phyloP scores from a whole-genome alignment of 2,113 vertebrate species.

The Lampris megalopsis region DNA sequence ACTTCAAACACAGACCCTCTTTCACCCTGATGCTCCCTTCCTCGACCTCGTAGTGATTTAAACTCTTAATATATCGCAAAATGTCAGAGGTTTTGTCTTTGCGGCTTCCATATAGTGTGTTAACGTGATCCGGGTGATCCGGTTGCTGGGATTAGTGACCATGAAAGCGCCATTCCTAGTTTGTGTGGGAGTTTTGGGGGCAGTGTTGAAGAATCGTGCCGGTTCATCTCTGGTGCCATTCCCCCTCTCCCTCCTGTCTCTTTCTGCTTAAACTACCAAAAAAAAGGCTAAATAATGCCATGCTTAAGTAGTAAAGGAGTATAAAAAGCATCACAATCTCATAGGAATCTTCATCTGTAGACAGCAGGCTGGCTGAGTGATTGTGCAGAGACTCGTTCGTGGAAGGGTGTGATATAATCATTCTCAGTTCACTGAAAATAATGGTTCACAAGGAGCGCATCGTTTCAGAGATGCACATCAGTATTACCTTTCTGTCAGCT shows the following conservation, averaged over 20 bases:
- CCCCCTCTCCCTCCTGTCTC: too few species aligned
- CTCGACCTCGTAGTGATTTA: not conserved
- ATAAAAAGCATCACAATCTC: too few species aligned
- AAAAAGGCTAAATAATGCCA: too few species aligned
- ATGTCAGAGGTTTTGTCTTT: not conserved
- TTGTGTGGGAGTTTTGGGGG: not conserved
- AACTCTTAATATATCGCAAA: too few species aligned
- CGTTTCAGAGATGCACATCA: conserved; percentile 26
- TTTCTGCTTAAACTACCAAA: too few species aligned
- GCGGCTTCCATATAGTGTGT: not conserved
- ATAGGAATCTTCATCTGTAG: too few species aligned
- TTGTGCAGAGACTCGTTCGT: too few species aligned
- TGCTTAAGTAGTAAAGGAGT: too few species aligned
- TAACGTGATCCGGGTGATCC: not conserved
- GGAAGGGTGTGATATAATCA: not conserved
- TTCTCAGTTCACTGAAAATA: not conserved
- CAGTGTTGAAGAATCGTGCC: not conserved
- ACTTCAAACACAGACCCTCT: not conserved
- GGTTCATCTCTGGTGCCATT: too few species aligned
- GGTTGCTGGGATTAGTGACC: not conserved
- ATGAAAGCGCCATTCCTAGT: too few species aligned
- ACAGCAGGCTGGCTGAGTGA: too few species aligned
- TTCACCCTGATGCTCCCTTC: not conserved
- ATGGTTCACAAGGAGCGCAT: conserved; percentile 25
- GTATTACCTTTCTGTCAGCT: conserved; percentile 37